These are phyloP conservation scores for Cacoxenus indagator DNA, from an alignment of 2,888 invertebrate species.

Conservation along the genomic window DNA sequence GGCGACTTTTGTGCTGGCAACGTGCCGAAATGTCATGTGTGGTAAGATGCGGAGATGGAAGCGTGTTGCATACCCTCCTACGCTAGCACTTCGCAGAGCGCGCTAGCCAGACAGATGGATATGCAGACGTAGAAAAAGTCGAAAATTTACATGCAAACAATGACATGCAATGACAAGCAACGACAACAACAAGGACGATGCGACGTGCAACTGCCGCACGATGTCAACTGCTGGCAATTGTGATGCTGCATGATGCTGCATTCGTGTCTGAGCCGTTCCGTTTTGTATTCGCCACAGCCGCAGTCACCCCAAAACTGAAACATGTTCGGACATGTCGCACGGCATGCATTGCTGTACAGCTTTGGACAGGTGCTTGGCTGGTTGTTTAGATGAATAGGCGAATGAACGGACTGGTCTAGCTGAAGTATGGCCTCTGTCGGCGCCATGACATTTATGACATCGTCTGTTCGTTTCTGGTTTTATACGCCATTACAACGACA, in stretches of 20 bases:
- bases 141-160: constrained; percentile 59
- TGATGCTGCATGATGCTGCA: too few relatives aligned
- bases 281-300: too few relatives aligned
- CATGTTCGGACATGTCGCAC: not conserved
- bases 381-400: not conserved
- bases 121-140: constrained; percentile 26
- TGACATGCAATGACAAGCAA: constrained; percentile 55
- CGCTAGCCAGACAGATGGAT: too few relatives aligned
- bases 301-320: not conserved
- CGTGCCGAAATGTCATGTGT: too few relatives aligned
- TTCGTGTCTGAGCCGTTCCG: too few relatives aligned
- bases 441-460: not conserved
- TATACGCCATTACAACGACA: too few relatives aligned
- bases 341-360: not conserved
- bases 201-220: not conserved
- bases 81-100: too few relatives aligned
- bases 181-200: not conserved
- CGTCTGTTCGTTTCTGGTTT: not conserved
- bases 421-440: not conserved
- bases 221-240: too few relatives aligned
- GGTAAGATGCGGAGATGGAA: too few relatives aligned
- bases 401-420: not conserved
- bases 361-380: not conserved
- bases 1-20: too few relatives aligned
- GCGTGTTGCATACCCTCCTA: too few relatives aligned